A percentile compares a stretch with the other conserved stretches of the same genome.
Evolutionary conservation across 2,113 vertebrate species (phyloP).

Genomic region (Paedocypris sp.): DNA sequence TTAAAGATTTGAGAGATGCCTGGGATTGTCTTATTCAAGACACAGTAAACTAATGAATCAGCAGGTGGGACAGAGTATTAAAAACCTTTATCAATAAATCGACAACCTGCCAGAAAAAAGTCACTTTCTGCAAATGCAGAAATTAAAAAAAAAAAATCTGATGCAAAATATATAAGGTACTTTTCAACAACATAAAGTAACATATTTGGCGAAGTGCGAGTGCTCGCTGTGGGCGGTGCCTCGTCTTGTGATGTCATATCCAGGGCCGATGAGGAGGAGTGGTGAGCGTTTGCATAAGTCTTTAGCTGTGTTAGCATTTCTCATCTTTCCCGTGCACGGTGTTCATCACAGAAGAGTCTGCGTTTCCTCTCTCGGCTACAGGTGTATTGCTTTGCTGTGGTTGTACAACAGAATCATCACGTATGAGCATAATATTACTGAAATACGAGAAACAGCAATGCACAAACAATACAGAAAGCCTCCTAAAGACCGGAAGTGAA

Average conservation of each 20-base stretch:
- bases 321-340: conserved; percentile 56
- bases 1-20: conserved; percentile 38
- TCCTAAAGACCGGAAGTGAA: conserved; percentile 49
- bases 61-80: conserved; percentile 28
- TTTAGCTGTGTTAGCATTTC: too few species aligned
- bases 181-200: too few species aligned
- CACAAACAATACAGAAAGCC: conserved; percentile 84
- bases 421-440: conserved; percentile 71
- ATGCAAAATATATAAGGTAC: too few species aligned
- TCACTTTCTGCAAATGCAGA: background rate
- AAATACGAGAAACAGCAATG: conserved; percentile 97
- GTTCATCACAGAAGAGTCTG: conserved; percentile 61
- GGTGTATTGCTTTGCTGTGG: conserved; percentile 93
- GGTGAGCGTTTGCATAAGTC: too few species aligned
- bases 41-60: conserved; percentile 38
- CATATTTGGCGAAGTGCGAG: too few species aligned
- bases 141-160: conserved; percentile 27
- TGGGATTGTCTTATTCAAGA: conserved; percentile 33
- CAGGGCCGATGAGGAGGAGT: too few species aligned
- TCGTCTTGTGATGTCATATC: too few species aligned
- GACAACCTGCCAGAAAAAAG: too few species aligned
- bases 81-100: conserved; percentile 23
- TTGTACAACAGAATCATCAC: conserved; percentile 88
- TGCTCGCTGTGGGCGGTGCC: too few species aligned
- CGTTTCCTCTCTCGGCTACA: conserved; percentile 62